Conservation (phyloP, 2,888 invertebrate genomes). For the Boloria euphrosyne region DNA sequence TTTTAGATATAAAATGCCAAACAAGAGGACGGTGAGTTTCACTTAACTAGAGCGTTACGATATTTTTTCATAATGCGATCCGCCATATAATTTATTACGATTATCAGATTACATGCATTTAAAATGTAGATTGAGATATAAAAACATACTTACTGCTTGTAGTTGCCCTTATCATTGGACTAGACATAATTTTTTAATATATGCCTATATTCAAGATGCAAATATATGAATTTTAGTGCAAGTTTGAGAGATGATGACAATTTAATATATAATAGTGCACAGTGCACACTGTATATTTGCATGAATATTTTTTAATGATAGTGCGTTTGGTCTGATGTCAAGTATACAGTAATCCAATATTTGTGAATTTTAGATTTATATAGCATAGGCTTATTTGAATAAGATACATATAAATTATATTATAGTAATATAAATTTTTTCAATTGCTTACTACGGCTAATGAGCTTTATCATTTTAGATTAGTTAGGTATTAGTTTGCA, state of each 20-base stretch:
- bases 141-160: background rate
- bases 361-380: conserved; percentile 5
- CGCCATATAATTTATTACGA: conserved; percentile 2
- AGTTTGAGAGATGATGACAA: background rate
- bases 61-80: conserved; percentile 1
- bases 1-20: conserved; percentile 3
- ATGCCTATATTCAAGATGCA: background rate
- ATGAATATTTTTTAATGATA: background rate
- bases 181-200: background rate
- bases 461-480: background rate
- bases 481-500: conserved; percentile 5
- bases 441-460: background rate
- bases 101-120: conserved; percentile 13
- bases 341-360: background rate
- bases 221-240: conserved; percentile 6
- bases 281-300: conserved; percentile 9
- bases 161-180: background rate
- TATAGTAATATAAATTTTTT: background rate
- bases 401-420: background rate
- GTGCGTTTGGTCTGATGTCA: conserved; percentile 7
- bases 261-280: background rate
- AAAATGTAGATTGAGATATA: background rate
- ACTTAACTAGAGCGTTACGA: background rate
- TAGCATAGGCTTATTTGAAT: background rate
- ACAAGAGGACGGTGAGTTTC: conserved; percentile 16